Base-by-base conservation (phyloP, 2,888 invertebrate genomes). In the Pseudolycoriella hygida region DNA sequence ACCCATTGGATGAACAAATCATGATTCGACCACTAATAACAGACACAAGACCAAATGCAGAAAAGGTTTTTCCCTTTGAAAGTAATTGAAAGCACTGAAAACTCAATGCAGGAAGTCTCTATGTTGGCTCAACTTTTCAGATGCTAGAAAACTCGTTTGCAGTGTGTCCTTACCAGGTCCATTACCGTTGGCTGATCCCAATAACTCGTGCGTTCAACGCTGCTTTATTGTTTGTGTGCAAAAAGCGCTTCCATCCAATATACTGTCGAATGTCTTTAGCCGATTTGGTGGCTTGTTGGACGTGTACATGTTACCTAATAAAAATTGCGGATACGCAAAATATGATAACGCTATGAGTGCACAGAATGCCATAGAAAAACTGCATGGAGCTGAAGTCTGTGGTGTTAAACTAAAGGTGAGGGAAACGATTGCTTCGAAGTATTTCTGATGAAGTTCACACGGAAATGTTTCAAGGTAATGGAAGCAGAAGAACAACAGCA, bases 291-390 rank as follows among this genome's bases (percentile, higher is more conserved):
- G 82, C 59, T 70, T 93, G 8, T 88, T 92, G 47, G 90, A 89
- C 61, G 86, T 90, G 2, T 92, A 88, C 59, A 77, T 92, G 61
- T 67, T 93, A 53, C 80, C 80, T 41, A 85, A 89, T 58, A 85
- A 87, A 60, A 92, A 88, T 56, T 90, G 87, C 63, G 93, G 93
- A 1, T 93, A 89, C 65, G 92, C 87, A 5, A 86, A 88, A 56
- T 93, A 83, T 65, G 80, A 87, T 3, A 72, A 70, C 41, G 71
- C 69, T 45, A 74, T 77, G 34, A 78, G 84, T 49, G 92, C 92
- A 1, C 57, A 59, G 43, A 57, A 56, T 48, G 65, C 65, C 0
- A 64, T 65, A 43, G 54, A 68, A 57, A 57, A 59, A 1, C 64
- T 93, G 40, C 89, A 93, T 59, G 90, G 89, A 10, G 85, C 88